Base-by-base conservation (phyloP, 2,797 vertebrate genomes). In the Aratinga solstitialis region DNA sequence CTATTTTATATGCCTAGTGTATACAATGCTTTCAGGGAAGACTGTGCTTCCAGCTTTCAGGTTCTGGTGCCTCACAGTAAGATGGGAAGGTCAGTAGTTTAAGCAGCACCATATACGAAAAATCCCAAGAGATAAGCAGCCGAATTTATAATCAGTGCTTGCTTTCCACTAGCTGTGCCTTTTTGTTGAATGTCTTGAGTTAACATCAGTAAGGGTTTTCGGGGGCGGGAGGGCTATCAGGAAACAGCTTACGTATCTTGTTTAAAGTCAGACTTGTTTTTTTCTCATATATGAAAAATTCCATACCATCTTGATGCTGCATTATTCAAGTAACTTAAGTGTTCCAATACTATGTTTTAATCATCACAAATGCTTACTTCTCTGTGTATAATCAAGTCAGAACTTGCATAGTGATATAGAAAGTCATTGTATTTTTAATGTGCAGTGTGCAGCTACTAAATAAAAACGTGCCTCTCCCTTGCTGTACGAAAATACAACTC, bases 211-310 rank as follows among this genome's bases (percentile, higher is more conserved):
- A 54, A 29, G n/a, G 8, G 16, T 22, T 69, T 26, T 69, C 13
- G 5, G 3, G 58, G 4, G 2, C 3, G 3, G 3, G 54, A 3
- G 3, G 0, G 1, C 74, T 9, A 36, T 4, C 11, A 86, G 42
- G 34, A 88, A 88, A n/a, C 36, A 78, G 26, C 62, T 56, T 51
- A 83, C 72, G 24, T n/a, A 29, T 62, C 65, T 54, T 50, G 48
- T 76, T 26, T 87, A 34, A 69, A 51, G 14, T 51, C 22, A 65
- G 43, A 2, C 45, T 68, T 86, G 7, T 69, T 13, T 84, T 54
- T 54, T 61, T 93, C 32, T 94, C 7, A 4, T 45, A 20, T 24
- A 8, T 56, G 59, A 81, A 83, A 81, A 86, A 84, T 63, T 15
- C 7, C 3, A 3, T 77, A 40, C 26, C 4, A n/a, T 27, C 36